These are phyloP conservation scores for Leptothorax acervorum DNA, from an alignment of 2,888 invertebrate genomes.

Conservation along the genomic window DNA sequence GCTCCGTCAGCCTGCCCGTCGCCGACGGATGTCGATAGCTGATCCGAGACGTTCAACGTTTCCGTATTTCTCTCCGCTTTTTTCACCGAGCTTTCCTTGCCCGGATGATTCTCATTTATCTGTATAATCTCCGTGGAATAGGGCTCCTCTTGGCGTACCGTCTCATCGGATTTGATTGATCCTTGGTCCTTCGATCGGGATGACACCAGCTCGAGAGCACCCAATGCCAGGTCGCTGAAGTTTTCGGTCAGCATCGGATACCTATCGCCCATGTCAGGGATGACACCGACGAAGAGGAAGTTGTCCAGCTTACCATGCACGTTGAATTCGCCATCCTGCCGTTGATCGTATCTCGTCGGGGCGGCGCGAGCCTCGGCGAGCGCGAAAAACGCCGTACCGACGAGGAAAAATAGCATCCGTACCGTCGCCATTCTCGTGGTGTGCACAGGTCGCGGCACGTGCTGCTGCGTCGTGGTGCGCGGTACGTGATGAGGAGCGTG, in stretches of 20 bases:
- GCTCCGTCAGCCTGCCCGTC: not conserved
- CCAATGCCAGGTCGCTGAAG: not conserved
- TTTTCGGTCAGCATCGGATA: too few species aligned
- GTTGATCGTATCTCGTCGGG: conserved; percentile 88
- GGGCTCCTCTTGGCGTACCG: conserved; percentile 60
- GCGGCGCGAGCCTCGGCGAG: conserved; percentile 66
- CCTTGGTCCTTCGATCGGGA: conserved; percentile 53
- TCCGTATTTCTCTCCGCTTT: not conserved
- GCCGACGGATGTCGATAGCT: not conserved
- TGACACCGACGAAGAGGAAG: conserved; percentile 90
- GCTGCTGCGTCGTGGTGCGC: not conserved
- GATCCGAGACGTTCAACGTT: not conserved
- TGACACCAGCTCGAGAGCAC: conserved; percentile 65
- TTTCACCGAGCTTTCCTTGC: conserved; percentile 29
- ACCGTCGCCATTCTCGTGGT: conserved; percentile 57
- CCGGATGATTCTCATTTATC: conserved; percentile 63
- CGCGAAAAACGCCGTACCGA: conserved; percentile 67
- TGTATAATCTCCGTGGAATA: conserved; percentile 72
- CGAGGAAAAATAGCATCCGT: conserved; percentile 56
- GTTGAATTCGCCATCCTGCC: conserved; percentile 92
- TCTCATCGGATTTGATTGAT: conserved; percentile 37
- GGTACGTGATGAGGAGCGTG: too few species aligned
- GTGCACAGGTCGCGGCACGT: not conserved
- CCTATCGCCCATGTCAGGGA: conserved; percentile 71
- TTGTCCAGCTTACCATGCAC: conserved; percentile 92